Evolutionary conservation across 2,113 vertebrate genomes (phyloP).

Genomic region (Galemys pyrenaicus): DNA sequence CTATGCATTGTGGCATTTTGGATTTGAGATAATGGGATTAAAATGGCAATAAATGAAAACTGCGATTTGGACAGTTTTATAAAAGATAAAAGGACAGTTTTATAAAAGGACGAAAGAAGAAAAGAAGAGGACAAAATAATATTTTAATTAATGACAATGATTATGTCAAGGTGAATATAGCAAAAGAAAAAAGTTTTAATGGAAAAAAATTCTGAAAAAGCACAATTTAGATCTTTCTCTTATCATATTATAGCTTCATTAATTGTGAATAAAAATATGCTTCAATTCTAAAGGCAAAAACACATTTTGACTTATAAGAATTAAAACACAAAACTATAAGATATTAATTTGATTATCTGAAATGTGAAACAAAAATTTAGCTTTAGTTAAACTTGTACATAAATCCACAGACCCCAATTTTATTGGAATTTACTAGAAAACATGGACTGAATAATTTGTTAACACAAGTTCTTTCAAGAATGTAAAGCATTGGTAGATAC

Average conservation of each 20-base stretch:
- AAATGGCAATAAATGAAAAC: conserved; percentile 45
- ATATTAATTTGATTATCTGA: conserved; percentile 44
- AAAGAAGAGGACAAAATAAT: conserved; percentile 57
- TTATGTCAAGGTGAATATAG: conserved; percentile 14
- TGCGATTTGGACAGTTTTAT: conserved; percentile 53
- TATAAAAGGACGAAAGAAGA: conserved; percentile 61
- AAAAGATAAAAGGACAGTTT: no score
- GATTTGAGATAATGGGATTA: conserved; percentile 64
- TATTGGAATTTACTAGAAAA: conserved; percentile 53
- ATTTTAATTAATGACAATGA: conserved; percentile 61
- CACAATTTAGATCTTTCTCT: conserved; percentile 11
- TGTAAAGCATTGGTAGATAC: background rate
- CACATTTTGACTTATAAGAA: conserved; percentile 1
- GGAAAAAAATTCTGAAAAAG: conserved; percentile 42
- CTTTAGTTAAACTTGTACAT: conserved; percentile 6
- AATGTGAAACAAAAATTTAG: background rate
- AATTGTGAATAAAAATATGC: conserved; percentile 41
- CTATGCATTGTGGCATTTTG: conserved; percentile 65
- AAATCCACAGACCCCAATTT: conserved; percentile 17
- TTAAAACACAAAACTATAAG: conserved; percentile 34
- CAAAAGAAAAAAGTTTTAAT: conserved; percentile 18
- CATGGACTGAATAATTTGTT: conserved; percentile 14
- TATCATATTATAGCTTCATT: background rate
- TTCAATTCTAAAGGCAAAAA: conserved; percentile 52
- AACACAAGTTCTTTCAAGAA: background rate